These are phyloP conservation scores for Parascotia fuliginaria DNA, from an alignment of 2,888 invertebrate genomes.

Conservation along the genomic window DNA sequence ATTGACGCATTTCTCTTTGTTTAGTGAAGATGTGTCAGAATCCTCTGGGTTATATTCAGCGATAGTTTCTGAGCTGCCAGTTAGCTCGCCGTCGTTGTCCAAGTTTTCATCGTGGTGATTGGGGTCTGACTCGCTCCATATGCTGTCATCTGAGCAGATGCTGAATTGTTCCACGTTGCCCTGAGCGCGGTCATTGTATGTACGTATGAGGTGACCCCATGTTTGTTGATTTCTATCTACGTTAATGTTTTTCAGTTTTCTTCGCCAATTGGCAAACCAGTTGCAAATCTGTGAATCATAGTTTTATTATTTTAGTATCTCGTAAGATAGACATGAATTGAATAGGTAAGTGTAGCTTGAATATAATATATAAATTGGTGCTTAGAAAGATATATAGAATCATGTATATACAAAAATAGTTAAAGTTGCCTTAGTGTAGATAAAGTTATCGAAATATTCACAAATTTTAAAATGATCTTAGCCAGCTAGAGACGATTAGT, in stretches of 20 bases:
- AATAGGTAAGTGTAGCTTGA: no score
- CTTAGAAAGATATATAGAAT: no score
- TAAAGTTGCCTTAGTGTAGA: no score
- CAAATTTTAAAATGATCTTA: not conserved
- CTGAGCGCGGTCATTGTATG: slow-evolving; percentile 90
- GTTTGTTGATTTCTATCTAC: slow-evolving; percentile 89
- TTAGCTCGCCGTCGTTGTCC: slow-evolving; percentile 58
- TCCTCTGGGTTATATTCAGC: slow-evolving; percentile 62
- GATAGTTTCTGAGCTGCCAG: slow-evolving; percentile 61
- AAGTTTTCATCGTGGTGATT: slow-evolving; percentile 57
- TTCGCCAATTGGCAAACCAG: slow-evolving; percentile 94
- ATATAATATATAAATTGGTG: no score
- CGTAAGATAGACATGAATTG: not conserved
- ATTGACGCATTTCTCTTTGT: slow-evolving; percentile 64
- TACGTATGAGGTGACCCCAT: slow-evolving; percentile 90
- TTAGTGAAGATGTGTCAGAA: slow-evolving; percentile 62
- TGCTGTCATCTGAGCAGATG: slow-evolving; percentile 91
- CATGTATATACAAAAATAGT: no score
- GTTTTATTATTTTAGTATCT: no score
- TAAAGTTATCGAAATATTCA: not conserved
- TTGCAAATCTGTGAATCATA: slow-evolving; percentile 88
- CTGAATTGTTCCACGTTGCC: slow-evolving; percentile 93
- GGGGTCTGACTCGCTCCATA: slow-evolving; percentile 89
- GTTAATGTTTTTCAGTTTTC: slow-evolving; percentile 91
- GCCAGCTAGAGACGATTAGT: not conserved